Base-by-base conservation (phyloP, 2,797 vertebrate genomes). In the Parauchenoglanis ngamensis region DNA sequence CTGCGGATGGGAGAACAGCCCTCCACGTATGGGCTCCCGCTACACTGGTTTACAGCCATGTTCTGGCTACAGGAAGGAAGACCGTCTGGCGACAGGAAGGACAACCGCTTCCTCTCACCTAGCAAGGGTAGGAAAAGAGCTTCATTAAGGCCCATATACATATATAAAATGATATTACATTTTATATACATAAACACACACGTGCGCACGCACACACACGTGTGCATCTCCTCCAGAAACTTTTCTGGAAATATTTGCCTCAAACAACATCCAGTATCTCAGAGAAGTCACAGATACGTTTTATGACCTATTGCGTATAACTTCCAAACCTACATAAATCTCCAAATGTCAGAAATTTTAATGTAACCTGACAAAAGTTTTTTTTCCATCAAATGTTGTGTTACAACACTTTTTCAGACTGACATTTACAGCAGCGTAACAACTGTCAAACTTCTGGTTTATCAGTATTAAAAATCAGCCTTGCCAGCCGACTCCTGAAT, bases 1-100 rank as follows among this genome's bases (percentile, higher is more conserved):
- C 94, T 97, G 85, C 95, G 97, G 89, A 99, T 98, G 25, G 98
- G 98, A 88, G 98, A 99, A 92, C 97, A 99, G 35, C 98, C 98
- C 89, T 99, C 98, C 44, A 98, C 96, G 4, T 96, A 97, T 2
- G 98, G 97, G 92, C 97, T 98, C 93, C 94, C 93, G 13, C 93
- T 93, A 56, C 94, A 93, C 3, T 95, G 88, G 81, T 93, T 92
- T 65, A 94, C 87, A 44, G 95, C 94, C 25, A 86, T n/a, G 8
- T 94, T 94, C 40, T 93, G 90, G 28, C 92, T 92, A 44, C 94
- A 91, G 70, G 90, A 88, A 75, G 94, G 92, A 28, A 94, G 92
- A 57, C 93, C 88, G 13, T 95, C 95, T 4, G 98, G 97, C 79
- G 97, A 97, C 86, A 95, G 82, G 89, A 94, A 95, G 21, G 91